phyloP scores from a whole-genome alignment of 2,113 vertebrate species.

The Mus pahari region DNA sequence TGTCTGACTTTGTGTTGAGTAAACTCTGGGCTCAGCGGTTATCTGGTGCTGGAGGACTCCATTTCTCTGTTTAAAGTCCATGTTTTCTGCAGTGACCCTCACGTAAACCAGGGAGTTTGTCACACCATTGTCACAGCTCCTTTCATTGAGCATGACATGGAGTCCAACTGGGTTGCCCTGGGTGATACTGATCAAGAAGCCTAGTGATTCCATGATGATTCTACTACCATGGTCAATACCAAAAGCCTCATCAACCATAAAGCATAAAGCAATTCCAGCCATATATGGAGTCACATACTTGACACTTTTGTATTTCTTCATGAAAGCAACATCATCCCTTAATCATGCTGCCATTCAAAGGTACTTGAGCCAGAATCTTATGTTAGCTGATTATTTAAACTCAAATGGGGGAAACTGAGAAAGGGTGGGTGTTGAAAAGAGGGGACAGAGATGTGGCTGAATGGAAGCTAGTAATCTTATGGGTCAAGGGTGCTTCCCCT shows the following conservation, averaged over 20 bases:
- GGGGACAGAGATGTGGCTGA: no score
- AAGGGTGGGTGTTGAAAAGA: not conserved
- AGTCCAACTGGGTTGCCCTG: not conserved
- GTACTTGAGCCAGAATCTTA: not conserved
- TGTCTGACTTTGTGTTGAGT: not conserved
- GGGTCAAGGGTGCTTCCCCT: not conserved
- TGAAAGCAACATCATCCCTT: not conserved
- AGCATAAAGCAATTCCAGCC: not conserved
- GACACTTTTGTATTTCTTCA: not conserved
- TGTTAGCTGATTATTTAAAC: not conserved
- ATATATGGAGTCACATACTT: not conserved
- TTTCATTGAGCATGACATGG: not conserved
- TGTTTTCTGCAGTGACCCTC: not conserved
- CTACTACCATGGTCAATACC: accelerated
- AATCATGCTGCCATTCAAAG: not conserved
- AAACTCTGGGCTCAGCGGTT: not conserved
- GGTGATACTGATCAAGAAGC: not conserved
- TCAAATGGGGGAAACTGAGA: not conserved
- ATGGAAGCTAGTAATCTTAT: not conserved
- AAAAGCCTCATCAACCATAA: not conserved
- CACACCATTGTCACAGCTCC: not conserved
- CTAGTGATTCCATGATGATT: not conserved
- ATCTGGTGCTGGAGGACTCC: not conserved
- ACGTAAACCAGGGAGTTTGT: no score
- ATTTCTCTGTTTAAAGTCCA: not conserved